Conservation (phyloP, 2,113 vertebrate genomes). For the Nerophis lumbriciformis region DNA sequence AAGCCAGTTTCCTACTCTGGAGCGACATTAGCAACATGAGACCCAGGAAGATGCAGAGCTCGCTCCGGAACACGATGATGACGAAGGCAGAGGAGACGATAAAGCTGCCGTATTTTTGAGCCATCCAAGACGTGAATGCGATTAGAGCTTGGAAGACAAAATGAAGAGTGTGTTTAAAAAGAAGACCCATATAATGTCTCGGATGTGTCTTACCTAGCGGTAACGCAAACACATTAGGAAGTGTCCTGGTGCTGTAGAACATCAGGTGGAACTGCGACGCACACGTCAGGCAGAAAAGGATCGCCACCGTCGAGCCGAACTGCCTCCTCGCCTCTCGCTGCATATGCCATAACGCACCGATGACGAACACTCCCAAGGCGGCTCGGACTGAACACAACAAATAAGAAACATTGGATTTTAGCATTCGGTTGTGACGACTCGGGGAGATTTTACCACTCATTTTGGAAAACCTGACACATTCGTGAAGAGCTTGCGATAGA, state of each 20-base stretch:
- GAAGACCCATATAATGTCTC: background rate
- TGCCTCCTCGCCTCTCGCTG: constrained; percentile 83
- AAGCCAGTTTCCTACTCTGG: constrained; percentile 68
- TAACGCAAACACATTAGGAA: constrained; percentile 90
- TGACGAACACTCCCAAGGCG: constrained; percentile 78
- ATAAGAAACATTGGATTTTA: background rate
- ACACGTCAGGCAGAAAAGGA: constrained; percentile 82
- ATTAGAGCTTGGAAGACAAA: constrained; percentile 72
- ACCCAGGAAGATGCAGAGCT: constrained; percentile 85
- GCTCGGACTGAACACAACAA: constrained; percentile 76
- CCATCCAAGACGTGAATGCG: constrained; percentile 85
- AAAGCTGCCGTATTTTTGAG: constrained; percentile 76
- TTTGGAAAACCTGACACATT: no score
- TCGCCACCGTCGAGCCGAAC: constrained; percentile 82
- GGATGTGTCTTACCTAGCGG: constrained; percentile 75
- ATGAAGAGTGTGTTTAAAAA: background rate
- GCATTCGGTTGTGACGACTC: no score
- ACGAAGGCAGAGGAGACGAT: constrained; percentile 84
- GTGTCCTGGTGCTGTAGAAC: constrained; percentile 92
- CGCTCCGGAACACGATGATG: constrained; percentile 86
- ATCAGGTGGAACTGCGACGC: constrained; percentile 93
- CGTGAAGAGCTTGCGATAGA: no score
- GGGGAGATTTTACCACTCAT: background rate
- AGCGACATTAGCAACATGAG: constrained; percentile 80
- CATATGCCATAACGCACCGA: constrained; percentile 80